A percentile compares a stretch with the other conserved stretches of the same genome.
These are phyloP conservation scores for Pseudomyrmex cubaensis DNA, from an alignment of 1,140 invertebrate genomes.

Conservation along the genomic window DNA sequence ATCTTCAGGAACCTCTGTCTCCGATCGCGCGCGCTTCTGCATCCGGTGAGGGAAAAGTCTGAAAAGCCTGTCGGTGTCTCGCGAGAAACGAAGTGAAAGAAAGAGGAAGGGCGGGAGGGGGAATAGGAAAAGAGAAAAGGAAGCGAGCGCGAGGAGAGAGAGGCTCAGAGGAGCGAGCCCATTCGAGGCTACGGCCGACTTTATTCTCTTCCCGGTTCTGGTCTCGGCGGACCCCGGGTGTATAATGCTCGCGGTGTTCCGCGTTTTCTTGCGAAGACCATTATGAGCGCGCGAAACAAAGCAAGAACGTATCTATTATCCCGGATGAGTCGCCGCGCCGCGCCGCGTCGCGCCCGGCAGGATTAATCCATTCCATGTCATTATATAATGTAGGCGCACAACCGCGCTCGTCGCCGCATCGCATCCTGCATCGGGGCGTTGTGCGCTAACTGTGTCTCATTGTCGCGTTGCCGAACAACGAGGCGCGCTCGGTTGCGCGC, in stretches of 20 bases:
- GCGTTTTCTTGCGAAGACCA: conserved; percentile 75
- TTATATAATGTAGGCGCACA: conserved; percentile 70
- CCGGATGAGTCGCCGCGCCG: conserved; percentile 66
- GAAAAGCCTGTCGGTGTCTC: conserved; percentile 54
- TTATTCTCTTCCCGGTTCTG: conserved; percentile 62
- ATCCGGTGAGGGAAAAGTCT: conserved; percentile 55
- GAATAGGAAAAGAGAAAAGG: conserved; percentile 50
- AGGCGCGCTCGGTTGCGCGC: conserved; percentile 12
- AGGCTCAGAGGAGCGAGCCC: conserved; percentile 66
- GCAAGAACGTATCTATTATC: conserved; percentile 76
- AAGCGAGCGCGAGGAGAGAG: conserved; percentile 69
- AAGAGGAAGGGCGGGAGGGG: not conserved
- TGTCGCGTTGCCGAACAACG: conserved; percentile 53
- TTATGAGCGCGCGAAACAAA: conserved; percentile 74
- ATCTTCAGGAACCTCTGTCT: conserved; percentile 42
- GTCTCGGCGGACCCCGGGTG: conserved; percentile 68
- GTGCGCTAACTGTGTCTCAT: conserved; percentile 61
- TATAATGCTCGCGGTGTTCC: conserved; percentile 73
- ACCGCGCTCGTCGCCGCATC: conserved; percentile 30
- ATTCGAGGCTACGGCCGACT: conserved; percentile 62
- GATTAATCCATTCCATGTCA: conserved; percentile 76
- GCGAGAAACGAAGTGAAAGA: conserved; percentile 6
- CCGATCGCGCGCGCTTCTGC: conserved; percentile 29
- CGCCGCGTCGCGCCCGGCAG: conserved; percentile 64
- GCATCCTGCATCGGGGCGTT: conserved; percentile 42